Evolutionary conservation across 2,113 vertebrate species (phyloP).

Genomic region (Xiphophorus hellerii): DNA sequence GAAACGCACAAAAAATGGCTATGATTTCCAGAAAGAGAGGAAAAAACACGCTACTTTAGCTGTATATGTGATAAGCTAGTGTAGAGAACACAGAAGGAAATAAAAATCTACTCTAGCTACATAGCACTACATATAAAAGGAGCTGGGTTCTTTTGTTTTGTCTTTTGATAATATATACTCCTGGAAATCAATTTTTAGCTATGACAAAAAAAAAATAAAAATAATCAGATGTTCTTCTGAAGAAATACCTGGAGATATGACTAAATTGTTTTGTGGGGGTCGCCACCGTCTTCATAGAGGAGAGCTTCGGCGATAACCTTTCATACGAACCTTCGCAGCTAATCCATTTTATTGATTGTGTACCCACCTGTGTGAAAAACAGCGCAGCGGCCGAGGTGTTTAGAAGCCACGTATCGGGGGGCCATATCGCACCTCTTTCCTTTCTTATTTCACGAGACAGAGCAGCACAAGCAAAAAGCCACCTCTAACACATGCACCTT

Average conservation of each 20-base stretch:
- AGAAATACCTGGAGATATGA: conserved; percentile 71
- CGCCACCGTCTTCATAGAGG: conserved; percentile 59
- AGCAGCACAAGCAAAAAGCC: conserved; percentile 23
- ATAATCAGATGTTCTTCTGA: conserved; percentile 68
- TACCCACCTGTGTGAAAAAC: conserved; percentile 60
- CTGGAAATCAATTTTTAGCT: conserved; percentile 66
- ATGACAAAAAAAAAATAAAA: conserved; percentile 41
- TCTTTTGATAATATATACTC: conserved; percentile 60
- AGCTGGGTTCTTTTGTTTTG: conserved; percentile 7
- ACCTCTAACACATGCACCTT: conserved; percentile 45
- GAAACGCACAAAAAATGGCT: conserved; percentile 37
- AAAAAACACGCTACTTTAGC: conserved; percentile 20
- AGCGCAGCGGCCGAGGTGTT: conserved; percentile 55
- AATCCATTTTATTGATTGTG: conserved; percentile 83
- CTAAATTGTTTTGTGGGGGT: conserved; percentile 73
- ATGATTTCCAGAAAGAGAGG: conserved; percentile 11
- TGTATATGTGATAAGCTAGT: conserved; percentile 15
- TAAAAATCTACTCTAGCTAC: conserved; percentile 34
- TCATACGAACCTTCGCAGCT: conserved; percentile 75
- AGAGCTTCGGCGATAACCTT: conserved; percentile 75
- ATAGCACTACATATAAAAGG: conserved; percentile 8
- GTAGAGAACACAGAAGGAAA: conserved; percentile 16
- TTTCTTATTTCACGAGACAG: conserved; percentile 55
- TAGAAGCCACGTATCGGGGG: conserved; percentile 65
- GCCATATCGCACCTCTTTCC: conserved; percentile 63